These are phyloP conservation scores for Anomalospiza imberbis DNA, from an alignment of 2,797 vertebrate genomes.

Conservation along the genomic window DNA sequence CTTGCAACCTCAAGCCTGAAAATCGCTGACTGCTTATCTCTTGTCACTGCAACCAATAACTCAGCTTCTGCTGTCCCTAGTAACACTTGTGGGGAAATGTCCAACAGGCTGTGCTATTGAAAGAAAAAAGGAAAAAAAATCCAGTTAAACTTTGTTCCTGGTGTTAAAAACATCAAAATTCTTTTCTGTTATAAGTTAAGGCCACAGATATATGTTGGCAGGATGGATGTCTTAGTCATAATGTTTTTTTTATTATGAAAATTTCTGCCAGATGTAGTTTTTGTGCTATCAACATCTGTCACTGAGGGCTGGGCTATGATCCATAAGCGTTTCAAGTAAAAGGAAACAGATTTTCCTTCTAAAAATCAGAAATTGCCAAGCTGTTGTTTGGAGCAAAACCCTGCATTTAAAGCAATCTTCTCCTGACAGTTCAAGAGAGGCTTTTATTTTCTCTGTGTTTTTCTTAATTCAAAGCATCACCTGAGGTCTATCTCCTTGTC, in stretches of 20 bases:
- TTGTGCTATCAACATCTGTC: constrained; percentile 11
- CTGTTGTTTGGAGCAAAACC: neutral
- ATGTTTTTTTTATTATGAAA: neutral
- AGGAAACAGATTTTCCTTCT: constrained; percentile 4
- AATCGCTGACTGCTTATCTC: neutral
- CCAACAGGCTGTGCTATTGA: neutral
- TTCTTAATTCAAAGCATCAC: neutral
- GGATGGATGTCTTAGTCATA: neutral
- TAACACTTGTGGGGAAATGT: neutral
- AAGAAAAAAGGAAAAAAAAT: neutral
- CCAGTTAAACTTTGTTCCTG: neutral
- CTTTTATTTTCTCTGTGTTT: neutral
- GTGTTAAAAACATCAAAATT: neutral
- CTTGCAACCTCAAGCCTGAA: neutral
- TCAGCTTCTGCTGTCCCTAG: neutral
- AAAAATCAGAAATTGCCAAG: constrained; percentile 16
- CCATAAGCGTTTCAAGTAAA: neutral
- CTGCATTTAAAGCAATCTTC: neutral
- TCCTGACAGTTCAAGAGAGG: neutral
- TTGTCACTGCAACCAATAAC: neutral
- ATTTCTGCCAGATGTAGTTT: constrained; percentile 6
- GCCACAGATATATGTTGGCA: neutral
- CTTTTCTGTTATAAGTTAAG: neutral
- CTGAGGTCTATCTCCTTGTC: neutral
- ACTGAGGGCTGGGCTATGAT: neutral